Evolutionary conservation across 1,140 invertebrate genomes (phyloP).

Genomic region (Drosophila orosa): DNA sequence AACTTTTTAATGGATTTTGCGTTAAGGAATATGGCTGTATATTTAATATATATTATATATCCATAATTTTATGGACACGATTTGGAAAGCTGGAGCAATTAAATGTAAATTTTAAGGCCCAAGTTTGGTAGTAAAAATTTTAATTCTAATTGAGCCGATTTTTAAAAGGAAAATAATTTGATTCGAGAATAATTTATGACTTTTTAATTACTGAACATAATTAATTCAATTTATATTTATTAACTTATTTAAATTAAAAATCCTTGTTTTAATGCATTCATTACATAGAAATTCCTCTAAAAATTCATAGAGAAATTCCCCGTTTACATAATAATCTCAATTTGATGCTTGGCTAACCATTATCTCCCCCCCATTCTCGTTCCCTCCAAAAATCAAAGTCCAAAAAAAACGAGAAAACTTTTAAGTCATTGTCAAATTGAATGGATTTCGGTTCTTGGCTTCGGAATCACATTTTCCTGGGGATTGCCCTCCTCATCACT

Average conservation of each 20-base stretch:
- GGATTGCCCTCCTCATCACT: slow-evolving; percentile 29
- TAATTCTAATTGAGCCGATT: not conserved
- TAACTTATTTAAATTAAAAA: not conserved
- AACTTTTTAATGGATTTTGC: slow-evolving; percentile 74
- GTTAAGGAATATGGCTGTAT: slow-evolving; percentile 30
- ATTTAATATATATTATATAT: slow-evolving; percentile 26
- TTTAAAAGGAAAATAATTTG: not conserved
- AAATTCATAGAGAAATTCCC: slow-evolving; percentile 26
- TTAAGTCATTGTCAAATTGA: slow-evolving; percentile 62
- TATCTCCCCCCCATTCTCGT: not conserved
- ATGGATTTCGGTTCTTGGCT: slow-evolving; percentile 44
- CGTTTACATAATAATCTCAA: too few species aligned
- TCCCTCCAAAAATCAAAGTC: not conserved
- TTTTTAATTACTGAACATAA: not conserved
- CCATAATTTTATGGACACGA: not conserved
- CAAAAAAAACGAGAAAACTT: slow-evolving; percentile 47
- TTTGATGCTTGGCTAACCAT: slow-evolving; percentile 31
- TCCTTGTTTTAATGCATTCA: not conserved
- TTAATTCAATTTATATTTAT: not conserved
- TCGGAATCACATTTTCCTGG: slow-evolving; percentile 20
- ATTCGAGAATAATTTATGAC: not conserved
- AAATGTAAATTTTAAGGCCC: slow-evolving; percentile 1
- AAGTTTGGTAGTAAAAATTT: slow-evolving; percentile 4
- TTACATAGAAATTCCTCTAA: not conserved
- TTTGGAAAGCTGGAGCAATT: slow-evolving; percentile 14